Evolutionary conservation across 1,140 invertebrate genomes (phyloP), one percentile per base, ranked within the genome.

Genomic region (Chymomyza costata): DNA sequence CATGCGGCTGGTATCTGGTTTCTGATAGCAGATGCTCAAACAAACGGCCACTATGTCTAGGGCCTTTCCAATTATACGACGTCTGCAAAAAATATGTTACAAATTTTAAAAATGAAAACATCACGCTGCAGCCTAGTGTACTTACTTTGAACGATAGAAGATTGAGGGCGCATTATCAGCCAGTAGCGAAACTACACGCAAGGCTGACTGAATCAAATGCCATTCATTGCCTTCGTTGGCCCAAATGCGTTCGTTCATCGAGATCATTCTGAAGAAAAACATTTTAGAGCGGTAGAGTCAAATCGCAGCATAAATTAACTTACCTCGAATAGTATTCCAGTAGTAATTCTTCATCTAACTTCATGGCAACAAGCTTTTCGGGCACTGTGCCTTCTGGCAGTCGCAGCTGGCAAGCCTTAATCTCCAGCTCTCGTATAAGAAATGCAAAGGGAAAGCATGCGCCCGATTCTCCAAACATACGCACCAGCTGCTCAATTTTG

Each of bases 401-500:
- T 68, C 88, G 88, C 10, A 93, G 82, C 78, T 90, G 90, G 60
- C 92, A 93, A 49, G 90, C 90, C 65, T 91, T 88, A 57, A 92
- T 88, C 87, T 94, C 93, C 59, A 94, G 82, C 82, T 93, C 91
- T 48, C 90, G 90, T 7, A 93, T 88, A 10, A 94, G 87, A 68
- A 91, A 93, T 57, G 91, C 92, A 90, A 93, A 86, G 6, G 93
- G 93, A 52, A 94, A 93, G 80, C 92, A 93, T 45, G 92, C 90
- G 1, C 90, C 91, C 6, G 92, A 91, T 41, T 90, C 89, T 3
- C 90, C 89, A 71, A 93, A 94, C 62, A 93, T 90, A 38, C 90
- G 88, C 3, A 91, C 92, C n/a, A 94, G 82, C 1, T 89, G 83
- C 65, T 92, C 92, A 35, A 94, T 88, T 89, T 94, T 94, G 57